Conservation (phyloP, 2,113 vertebrate genomes). For the Pleuronectes platessa region DNA sequence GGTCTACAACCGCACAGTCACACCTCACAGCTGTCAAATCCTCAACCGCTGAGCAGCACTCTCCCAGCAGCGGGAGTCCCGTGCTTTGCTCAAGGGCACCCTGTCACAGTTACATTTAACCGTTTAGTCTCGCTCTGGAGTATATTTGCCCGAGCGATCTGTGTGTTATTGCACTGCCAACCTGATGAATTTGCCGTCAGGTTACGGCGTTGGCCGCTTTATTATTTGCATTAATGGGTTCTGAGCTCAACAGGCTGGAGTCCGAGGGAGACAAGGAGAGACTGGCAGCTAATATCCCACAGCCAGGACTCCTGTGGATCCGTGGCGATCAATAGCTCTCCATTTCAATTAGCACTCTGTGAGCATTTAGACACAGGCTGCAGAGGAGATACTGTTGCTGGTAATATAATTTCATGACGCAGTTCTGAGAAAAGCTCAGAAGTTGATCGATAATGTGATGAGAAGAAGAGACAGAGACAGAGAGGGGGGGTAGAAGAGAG, state of each 20-base stretch:
- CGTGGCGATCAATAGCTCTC: slow-evolving; percentile 79
- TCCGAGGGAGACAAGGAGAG: slow-evolving; percentile 45
- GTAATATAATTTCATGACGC: slow-evolving; percentile 81
- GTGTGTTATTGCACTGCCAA: not conserved
- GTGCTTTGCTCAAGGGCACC: slow-evolving; percentile 50
- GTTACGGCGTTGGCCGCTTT: slow-evolving; percentile 46
- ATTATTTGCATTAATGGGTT: slow-evolving; percentile 65
- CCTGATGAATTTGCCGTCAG: slow-evolving; percentile 34
- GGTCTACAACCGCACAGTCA: slow-evolving; percentile 59
- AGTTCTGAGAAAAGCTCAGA: slow-evolving; percentile 79
- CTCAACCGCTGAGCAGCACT: slow-evolving; percentile 46
- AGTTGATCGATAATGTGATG: slow-evolving; percentile 74
- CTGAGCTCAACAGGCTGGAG: slow-evolving; percentile 66
- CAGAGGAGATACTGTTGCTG: slow-evolving; percentile 76
- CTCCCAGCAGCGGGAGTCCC: slow-evolving; percentile 43
- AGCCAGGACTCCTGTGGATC: slow-evolving; percentile 64
- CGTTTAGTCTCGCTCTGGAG: not conserved
- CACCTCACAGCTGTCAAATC: slow-evolving; percentile 58
- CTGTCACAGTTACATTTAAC: slow-evolving; percentile 30
- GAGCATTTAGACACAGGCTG: slow-evolving; percentile 80
- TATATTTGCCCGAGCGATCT: slow-evolving; percentile 10
- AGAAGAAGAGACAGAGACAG: slow-evolving; percentile 46
- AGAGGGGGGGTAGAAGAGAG: not conserved
- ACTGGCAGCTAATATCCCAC: slow-evolving; percentile 52
- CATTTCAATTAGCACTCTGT: slow-evolving; percentile 81